These are phyloP conservation scores for Bovichtus variegatus DNA, from an alignment of 2,797 vertebrate genomes.

Conservation along the genomic window DNA sequence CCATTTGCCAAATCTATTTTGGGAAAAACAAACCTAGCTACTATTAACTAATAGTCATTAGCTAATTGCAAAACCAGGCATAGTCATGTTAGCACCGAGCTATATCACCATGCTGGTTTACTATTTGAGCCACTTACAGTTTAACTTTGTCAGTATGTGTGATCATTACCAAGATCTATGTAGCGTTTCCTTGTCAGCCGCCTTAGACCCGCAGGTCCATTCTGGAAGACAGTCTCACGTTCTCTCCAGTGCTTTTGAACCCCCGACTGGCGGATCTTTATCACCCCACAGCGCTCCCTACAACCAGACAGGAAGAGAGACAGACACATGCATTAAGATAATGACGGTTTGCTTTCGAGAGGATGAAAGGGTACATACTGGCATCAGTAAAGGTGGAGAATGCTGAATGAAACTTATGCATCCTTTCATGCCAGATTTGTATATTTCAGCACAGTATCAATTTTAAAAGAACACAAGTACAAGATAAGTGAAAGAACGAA, in stretches of 20 bases:
- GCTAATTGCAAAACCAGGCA: neutral
- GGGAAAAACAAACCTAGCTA: neutral
- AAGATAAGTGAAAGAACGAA: neutral
- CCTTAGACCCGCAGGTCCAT: conserved; percentile 84
- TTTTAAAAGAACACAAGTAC: neutral
- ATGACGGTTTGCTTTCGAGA: neutral
- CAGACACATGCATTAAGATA: neutral
- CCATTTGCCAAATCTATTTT: neutral
- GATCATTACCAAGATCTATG: conserved; percentile 91
- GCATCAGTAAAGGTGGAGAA: neutral
- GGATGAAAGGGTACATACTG: neutral
- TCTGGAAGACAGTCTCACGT: conserved; percentile 88
- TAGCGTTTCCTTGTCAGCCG: conserved; percentile 94
- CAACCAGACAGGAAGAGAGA: conserved; percentile 35
- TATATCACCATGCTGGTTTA: neutral
- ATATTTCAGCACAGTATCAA: neutral
- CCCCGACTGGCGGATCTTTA: conserved; percentile 90
- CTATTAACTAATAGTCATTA: neutral
- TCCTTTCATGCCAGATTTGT: neutral
- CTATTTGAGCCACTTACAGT: no score
- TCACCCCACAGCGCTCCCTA: conserved; percentile 89
- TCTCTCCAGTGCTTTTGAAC: conserved; percentile 87
- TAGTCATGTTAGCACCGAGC: neutral
- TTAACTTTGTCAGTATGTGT: neutral
- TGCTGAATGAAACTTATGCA: neutral